Evolutionary conservation across 2,797 vertebrate genomes (phyloP).

Genomic region (Euthynnus affinis): DNA sequence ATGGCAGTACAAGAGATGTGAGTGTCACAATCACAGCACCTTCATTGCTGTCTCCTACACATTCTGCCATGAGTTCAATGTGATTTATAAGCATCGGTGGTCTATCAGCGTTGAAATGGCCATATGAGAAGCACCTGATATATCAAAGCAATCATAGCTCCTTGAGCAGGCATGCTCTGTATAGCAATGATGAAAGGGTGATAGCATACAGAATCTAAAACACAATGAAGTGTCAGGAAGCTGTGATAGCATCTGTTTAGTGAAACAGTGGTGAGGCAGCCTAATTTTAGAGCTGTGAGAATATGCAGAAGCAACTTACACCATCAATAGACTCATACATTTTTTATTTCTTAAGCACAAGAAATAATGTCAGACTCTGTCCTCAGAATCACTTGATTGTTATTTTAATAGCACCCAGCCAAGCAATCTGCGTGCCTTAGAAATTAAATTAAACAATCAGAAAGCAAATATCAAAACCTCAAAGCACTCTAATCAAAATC

Average conservation of each 20-base stretch:
- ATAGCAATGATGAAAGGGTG: conserved; percentile 26
- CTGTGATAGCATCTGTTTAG: conserved; percentile 15
- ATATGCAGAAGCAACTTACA: background rate
- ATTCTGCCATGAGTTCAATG: conserved; percentile 16
- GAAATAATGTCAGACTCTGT: background rate
- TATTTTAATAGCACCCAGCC: background rate
- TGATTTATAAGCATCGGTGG: conserved; percentile 46
- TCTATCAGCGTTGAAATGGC: conserved; percentile 36
- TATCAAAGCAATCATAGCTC: conserved; percentile 45
- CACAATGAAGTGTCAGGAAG: conserved; percentile 9
- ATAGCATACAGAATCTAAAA: background rate
- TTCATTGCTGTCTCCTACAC: conserved; percentile 29
- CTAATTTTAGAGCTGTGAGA: conserved; percentile 1
- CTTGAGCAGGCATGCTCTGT: conserved; percentile 34
- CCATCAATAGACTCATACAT: conserved; percentile 7
- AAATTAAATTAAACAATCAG: conserved; percentile 1
- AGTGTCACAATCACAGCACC: conserved; percentile 32
- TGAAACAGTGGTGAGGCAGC: background rate
- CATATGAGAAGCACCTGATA: conserved; percentile 39
- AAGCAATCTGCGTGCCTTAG: background rate
- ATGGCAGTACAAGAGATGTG: conserved; percentile 36
- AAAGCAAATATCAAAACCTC: conserved; percentile 10
- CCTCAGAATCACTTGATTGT: background rate
- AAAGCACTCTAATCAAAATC: background rate
- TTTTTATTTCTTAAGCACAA: background rate